These are phyloP conservation scores for Eremobia ochroleuca DNA, from an alignment of 2,888 invertebrate species.

Conservation along the genomic window DNA sequence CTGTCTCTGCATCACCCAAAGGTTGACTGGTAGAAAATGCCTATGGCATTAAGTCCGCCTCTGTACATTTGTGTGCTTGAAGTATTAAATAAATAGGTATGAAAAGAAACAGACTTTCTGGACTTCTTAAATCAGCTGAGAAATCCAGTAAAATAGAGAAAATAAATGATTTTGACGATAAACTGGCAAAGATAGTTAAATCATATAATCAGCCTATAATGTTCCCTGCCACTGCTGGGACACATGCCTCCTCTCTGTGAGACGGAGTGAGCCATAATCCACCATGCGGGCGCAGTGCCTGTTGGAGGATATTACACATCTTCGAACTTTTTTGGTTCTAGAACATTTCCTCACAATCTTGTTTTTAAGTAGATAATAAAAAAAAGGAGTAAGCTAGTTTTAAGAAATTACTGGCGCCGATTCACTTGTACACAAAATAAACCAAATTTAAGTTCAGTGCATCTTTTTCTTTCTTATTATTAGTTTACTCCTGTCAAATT, in stretches of 20 bases:
- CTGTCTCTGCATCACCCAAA: no score
- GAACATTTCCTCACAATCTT: neutral
- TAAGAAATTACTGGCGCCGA: neutral
- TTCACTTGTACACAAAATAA: no score
- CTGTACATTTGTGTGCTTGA: no score
- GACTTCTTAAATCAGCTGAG: neutral
- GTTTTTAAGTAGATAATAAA: neutral
- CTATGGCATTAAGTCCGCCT: no score
- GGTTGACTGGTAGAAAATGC: no score
- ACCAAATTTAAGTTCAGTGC: no score
- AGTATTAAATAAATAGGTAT: no score
- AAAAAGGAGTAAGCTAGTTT: neutral
- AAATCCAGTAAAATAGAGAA: neutral
- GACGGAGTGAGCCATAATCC: neutral
- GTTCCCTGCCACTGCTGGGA: no score
- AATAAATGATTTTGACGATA: neutral
- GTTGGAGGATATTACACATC: neutral
- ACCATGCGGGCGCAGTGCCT: no score
- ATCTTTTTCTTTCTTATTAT: no score
- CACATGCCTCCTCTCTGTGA: neutral
- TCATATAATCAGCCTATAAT: neutral
- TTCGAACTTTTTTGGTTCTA: neutral
- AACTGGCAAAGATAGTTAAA: neutral
- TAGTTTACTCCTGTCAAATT: no score
- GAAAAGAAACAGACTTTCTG: no score